Evolutionary conservation across 2,797 vertebrate genomes (phyloP).

Genomic region (Chanos chanos): DNA sequence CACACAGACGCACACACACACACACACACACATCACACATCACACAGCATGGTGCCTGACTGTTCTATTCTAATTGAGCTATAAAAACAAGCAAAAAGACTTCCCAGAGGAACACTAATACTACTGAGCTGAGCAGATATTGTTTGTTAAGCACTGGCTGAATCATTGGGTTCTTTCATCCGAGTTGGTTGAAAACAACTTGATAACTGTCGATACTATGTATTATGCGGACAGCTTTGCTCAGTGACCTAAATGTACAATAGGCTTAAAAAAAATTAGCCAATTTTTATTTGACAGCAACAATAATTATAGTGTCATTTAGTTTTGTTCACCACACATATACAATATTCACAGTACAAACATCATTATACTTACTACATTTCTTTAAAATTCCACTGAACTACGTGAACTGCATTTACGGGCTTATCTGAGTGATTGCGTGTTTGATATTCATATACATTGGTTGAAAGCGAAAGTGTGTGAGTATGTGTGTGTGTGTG

Average conservation of each 20-base stretch:
- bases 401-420: conserved; percentile 4
- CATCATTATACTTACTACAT: conserved; percentile 16
- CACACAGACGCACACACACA: not conserved
- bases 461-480: conserved; percentile 39
- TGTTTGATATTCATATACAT: conserved; percentile 36
- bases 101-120: conserved; percentile 40
- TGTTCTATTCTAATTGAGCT: conserved; percentile 40
- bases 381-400: not conserved
- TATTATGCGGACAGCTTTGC: conserved; percentile 36
- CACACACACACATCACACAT: not conserved
- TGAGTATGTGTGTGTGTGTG: conserved; percentile 8
- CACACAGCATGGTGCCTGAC: conserved; percentile 21
- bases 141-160: conserved; percentile 34
- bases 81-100: conserved; percentile 34
- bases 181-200: conserved; percentile 24
- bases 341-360: conserved; percentile 19
- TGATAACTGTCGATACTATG: no score
- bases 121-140: conserved; percentile 28
- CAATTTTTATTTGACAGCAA: conserved; percentile 10
- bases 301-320: not conserved
- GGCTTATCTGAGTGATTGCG: conserved; percentile 27
- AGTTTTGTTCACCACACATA: conserved; percentile 10
- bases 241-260: conserved; percentile 42
- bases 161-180: conserved; percentile 29
- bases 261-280: conserved; percentile 17